Evolutionary conservation across 2,113 vertebrate genomes (phyloP), one percentile per base, ranked within the genome.

Genomic region (Psilopogon haemacephalus): DNA sequence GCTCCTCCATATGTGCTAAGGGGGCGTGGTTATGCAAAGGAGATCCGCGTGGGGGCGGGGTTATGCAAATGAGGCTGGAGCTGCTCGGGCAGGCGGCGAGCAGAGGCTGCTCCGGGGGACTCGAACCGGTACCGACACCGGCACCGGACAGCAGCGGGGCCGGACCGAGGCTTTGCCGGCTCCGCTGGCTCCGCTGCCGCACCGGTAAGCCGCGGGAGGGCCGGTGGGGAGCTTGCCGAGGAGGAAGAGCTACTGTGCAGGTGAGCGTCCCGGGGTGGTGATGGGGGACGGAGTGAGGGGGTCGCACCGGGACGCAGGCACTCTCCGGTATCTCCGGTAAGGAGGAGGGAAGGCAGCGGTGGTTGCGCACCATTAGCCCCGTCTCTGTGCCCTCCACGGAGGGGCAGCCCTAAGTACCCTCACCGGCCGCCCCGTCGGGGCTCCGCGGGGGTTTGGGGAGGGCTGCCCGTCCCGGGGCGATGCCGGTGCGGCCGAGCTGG

Each of bases 1-100:
- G 42, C 33, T 0, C 10, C 6, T 1, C 0, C 71, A 1, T 2
- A 0, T 3, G 6, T 0, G 3, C 3, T 2, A 6, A 2, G 2
- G 1, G 28, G 91, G 91, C 28, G 93, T 37, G 59, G 30, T 3
- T 89, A 94, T 94, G 95, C 93, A 95, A 95, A 93, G 84, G 13
- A 7, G 13, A 13, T 6, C 23, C 23, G 48, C 6, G 24, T 2
- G 2, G 2, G 28, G 91, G 91, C 26, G 88, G 37, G 59, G n/a
- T 2, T 89, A 94, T 94, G 95, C 93, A 95, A 95, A 93, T 90
- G 8, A 3, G 0, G 7, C 7, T 64, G 27, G 44, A 11, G 59
- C 30, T 6, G 44, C 56, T 71, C 23, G 44, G 33, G 24, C 75
- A 24, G 67, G 67, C 74, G 26, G 81, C 35, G 40, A 24, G 65